A percentile compares a stretch with the other conserved stretches of the same genome.
Evolutionary conservation across 1,140 invertebrate genomes (phyloP).

Genomic region (Pantala flavescens): DNA sequence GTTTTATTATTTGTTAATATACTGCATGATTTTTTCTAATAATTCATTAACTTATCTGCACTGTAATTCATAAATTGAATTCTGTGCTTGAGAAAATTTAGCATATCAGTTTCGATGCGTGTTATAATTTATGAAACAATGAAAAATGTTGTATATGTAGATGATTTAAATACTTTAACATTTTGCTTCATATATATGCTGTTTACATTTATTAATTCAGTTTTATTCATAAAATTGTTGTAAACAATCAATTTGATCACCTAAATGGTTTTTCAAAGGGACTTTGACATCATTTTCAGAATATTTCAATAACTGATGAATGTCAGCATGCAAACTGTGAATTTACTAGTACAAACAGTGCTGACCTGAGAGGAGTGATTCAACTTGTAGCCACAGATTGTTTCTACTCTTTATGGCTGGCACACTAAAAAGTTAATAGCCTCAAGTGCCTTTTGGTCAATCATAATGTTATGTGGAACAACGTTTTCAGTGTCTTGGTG

Average conservation of each 20-base stretch:
- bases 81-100: background rate
- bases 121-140: background rate
- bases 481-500: background rate
- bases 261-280: background rate
- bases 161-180: background rate
- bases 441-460: conserved; percentile 1
- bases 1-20: background rate
- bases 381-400: background rate
- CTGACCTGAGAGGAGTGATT: too few species aligned
- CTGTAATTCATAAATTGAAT: background rate
- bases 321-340: too few species aligned
- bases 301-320: background rate
- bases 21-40: background rate
- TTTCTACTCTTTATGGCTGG: background rate
- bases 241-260: background rate
- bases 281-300: background rate
- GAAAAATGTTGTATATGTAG: background rate
- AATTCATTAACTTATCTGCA: background rate
- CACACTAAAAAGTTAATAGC: background rate
- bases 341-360: too few species aligned
- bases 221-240: background rate
- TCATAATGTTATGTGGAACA: background rate
- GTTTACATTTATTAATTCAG: background rate
- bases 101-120: background rate
- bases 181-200: background rate